Conservation (phyloP, 2,797 vertebrate genomes). For the Squalus acanthias region DNA sequence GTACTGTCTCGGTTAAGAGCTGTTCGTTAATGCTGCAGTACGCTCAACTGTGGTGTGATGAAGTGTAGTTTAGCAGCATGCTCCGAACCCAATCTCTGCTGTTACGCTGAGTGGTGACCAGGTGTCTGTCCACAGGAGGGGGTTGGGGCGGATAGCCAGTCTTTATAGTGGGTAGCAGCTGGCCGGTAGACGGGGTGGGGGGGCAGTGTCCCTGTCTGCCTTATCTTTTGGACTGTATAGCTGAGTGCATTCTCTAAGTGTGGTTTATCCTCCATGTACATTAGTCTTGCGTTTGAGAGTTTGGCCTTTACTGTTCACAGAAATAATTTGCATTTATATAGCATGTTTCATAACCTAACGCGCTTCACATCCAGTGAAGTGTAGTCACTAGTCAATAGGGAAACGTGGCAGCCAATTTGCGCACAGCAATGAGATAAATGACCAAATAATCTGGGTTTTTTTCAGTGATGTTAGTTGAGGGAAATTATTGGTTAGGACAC, state of each 20-base stretch:
- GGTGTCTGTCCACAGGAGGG: not conserved
- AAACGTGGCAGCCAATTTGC: not conserved
- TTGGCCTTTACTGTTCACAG: not conserved
- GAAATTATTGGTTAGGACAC: not conserved
- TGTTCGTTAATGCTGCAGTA: not conserved
- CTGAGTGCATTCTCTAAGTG: not conserved
- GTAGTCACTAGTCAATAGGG: not conserved
- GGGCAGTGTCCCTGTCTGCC: not conserved
- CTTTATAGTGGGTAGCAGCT: not conserved
- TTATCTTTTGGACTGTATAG: not conserved
- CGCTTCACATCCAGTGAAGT: not conserved
- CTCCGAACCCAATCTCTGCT: not conserved
- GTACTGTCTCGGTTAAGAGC: not conserved
- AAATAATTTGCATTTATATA: not conserved
- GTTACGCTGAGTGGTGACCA: not conserved
- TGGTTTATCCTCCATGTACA: not conserved
- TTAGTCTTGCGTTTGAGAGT: not conserved
- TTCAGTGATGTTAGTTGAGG: not conserved
- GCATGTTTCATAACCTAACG: not conserved
- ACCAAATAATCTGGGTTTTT: not conserved
- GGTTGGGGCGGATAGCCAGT: not conserved
- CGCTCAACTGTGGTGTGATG: not conserved
- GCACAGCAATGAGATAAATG: not conserved
- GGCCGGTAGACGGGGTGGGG: not conserved
- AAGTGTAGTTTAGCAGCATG: not conserved